Evolutionary conservation across 2,113 vertebrate genomes (phyloP), one percentile per base, ranked within the genome.

Genomic region (Hipposideros armiger): DNA sequence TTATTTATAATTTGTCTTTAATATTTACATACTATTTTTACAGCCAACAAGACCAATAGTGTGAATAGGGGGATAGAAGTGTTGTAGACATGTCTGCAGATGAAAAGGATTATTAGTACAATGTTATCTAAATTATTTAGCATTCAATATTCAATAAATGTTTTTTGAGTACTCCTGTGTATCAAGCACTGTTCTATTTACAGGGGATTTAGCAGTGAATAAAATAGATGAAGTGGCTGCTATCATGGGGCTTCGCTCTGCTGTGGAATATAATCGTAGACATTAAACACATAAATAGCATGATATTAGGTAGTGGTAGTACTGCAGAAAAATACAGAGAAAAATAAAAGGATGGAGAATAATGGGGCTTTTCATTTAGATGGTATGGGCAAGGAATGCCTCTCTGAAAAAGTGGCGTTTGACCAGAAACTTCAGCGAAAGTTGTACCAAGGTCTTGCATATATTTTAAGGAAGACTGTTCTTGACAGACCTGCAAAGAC

Each of bases 41-140:
- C 2, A 80, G 42, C 4, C 32, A 70, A 66, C 40, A 90, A n/a
- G n/a, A 87, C 89, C 40, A 81, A 62, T 58, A 69, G 13, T 80
- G 24, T 92, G 36, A 95, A 40, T 30, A 70, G 76, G 26, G 67
- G 56, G 10, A 40, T 11, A 95, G 67, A 54, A 66, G 20, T 47
- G 13, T 67, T 91, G 14, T 83, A 66, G 42, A 93, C 50, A 83
- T 70, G 28, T 20, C 73, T 93, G 17, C 7, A 78, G 84, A 89
- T 94, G 14, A 86, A 76, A 91, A 83, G 4, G 40, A 82, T 95
- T 78, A 87, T 95, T 83, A 87, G 66, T 32, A 73, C 19, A 81
- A 72, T 92, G 70, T 32, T 95, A 30, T 76, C 42, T 95, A 64
- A 97, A 96, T 95, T 93, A 97, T 83, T 90, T 87, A 94, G 22